Evolutionary conservation across 2,888 invertebrate species (phyloP).

Genomic region (Mechanitis mazaeus): DNA sequence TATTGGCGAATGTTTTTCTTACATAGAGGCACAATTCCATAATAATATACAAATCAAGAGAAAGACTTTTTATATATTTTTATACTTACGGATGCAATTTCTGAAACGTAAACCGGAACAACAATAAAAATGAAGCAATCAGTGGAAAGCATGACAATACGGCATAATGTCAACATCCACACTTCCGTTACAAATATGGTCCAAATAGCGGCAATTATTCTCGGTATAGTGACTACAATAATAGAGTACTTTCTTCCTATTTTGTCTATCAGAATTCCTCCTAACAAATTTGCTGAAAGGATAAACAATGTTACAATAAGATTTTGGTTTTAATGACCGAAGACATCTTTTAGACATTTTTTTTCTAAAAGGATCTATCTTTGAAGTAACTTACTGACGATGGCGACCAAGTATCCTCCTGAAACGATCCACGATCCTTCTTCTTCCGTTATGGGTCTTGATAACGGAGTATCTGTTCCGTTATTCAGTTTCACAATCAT

Average conservation of each 20-base stretch:
- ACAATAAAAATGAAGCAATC: constrained; percentile 28
- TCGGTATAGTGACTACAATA: constrained; percentile 28
- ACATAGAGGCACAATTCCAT: no score
- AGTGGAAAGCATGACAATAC: constrained; percentile 25
- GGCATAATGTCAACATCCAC: constrained; percentile 36
- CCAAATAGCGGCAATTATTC: constrained; percentile 24
- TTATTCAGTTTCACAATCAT: not conserved
- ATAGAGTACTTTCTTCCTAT: constrained; percentile 31
- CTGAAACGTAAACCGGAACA: constrained; percentile 37
- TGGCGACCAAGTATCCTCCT: no score
- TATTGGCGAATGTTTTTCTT: no score
- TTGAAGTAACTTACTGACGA: no score
- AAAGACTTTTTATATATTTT: no score
- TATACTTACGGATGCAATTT: constrained; percentile 39
- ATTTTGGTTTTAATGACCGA: no score
- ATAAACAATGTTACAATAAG: not conserved
- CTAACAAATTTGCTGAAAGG: not conserved
- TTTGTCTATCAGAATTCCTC: constrained; percentile 16
- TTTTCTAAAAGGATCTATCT: no score
- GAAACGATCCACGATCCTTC: no score
- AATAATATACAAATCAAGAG: constrained; percentile 26
- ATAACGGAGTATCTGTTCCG: constrained; percentile 1
- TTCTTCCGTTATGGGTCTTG: not conserved
- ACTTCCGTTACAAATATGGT: constrained; percentile 25
- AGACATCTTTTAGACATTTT: no score